Percentiles rank a stretch among this genome's conserved stretches.
Conservation (phyloP, 1,140 invertebrate genomes). For the Dinoponera quadriceps region DNA sequence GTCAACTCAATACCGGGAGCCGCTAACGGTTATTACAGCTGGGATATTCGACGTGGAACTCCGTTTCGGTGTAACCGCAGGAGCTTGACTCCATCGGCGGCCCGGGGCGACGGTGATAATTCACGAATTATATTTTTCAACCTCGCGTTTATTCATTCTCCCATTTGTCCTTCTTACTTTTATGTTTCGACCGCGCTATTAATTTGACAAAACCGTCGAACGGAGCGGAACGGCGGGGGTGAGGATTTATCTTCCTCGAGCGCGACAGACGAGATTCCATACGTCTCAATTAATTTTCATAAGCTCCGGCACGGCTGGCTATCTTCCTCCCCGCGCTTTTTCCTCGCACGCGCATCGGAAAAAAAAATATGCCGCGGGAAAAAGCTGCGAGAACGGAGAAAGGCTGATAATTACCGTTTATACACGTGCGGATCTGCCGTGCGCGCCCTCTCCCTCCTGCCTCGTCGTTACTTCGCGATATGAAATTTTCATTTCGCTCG, state of each 20-base stretch:
- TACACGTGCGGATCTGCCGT: conserved; percentile 13
- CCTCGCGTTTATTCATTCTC: neutral
- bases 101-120: neutral
- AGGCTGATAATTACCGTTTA: conserved; percentile 36
- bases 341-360: neutral
- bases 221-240: neutral
- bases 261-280: neutral
- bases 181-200: neutral
- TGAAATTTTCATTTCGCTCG: conserved; percentile 42
- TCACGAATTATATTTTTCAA: neutral
- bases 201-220: neutral
- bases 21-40: conserved; percentile 11
- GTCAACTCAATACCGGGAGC: conserved; percentile 16
- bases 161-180: neutral
- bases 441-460: neutral
- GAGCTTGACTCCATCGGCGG: conserved; percentile 5
- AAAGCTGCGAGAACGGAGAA: neutral
- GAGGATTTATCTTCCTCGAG: neutral
- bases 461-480: neutral
- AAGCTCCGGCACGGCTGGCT: neutral
- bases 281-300: conserved; percentile 29
- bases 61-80: neutral
- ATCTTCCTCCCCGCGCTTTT: no score
- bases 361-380: conserved; percentile 13
- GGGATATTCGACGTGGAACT: conserved; percentile 28